Evolutionary conservation across 2,797 vertebrate species (phyloP), one percentile per base, ranked within the genome.

Genomic region (Acipenser ruthenus): DNA sequence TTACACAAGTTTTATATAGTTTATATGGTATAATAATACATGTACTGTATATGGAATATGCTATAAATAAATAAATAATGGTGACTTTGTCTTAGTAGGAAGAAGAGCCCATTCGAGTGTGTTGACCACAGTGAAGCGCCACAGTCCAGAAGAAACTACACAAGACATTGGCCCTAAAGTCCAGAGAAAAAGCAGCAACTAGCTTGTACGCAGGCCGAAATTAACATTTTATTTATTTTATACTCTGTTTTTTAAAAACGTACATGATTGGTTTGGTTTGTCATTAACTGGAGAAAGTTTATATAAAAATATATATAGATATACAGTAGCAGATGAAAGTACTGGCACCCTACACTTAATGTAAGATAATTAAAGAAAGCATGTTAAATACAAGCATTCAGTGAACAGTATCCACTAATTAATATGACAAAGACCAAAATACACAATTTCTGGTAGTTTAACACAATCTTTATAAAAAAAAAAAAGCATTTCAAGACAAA

Each of bases 151-250:
- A 75, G 91, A 94, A 15, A 75, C 83, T 62, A 75, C 68, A 1
- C 79, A 83, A 67, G 83, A 81, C 62, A 68, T 78, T 68, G 83
- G 79, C 67, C 84, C 80, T 10, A 95, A 95, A 85, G 82, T 86
- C 79, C 88, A 88, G 79, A 87, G 85, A 76, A 88, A 89, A 76
- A 90, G 84, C 82, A 87, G 84, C 77, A 87, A 88, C 74, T 86
- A 84, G 79, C 70, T 77, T 81, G 84, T 88, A 80, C 85, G 78
- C 61, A 10, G 53, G 4, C 53, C 7, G 10, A 55, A n/a, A 10
- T 55, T 55, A 18, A 18, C 8, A 11, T 49, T 6, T 2, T 51
- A 48, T 47, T 13, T 49, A 48, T 66, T 63, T 11, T 48, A 7
- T 49, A 8, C 3, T 8, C 1, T 12, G 6, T n/a, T 48, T 11